phyloP scores from a whole-genome alignment of 2,113 vertebrate genomes.

The Phoenicopterus ruber region DNA sequence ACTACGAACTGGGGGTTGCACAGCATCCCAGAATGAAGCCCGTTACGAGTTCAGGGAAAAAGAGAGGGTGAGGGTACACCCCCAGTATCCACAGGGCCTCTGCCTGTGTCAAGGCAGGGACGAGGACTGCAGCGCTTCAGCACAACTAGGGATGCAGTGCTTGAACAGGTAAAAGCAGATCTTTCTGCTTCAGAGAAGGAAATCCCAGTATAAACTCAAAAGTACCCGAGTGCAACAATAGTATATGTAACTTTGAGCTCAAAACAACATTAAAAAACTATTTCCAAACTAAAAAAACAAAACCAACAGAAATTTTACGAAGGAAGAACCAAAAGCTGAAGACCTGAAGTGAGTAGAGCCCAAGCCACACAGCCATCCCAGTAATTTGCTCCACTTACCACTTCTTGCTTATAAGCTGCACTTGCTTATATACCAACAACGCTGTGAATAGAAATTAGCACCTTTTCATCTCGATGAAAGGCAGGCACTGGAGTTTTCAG shows the following conservation, averaged over 20 bases:
- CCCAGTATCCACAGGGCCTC: not conserved
- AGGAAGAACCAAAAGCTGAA: not conserved
- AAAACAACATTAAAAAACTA: not conserved
- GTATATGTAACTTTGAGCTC: not conserved
- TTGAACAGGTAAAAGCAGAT: not conserved
- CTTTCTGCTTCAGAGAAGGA: not conserved
- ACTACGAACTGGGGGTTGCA: not conserved
- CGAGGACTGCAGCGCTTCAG: not conserved
- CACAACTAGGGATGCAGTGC: not conserved
- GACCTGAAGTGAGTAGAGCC: not conserved
- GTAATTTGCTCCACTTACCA: not conserved
- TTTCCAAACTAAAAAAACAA: not conserved
- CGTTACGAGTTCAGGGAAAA: not conserved
- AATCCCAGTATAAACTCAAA: not conserved
- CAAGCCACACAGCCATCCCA: not conserved
- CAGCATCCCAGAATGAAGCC: not conserved
- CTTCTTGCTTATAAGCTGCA: not conserved
- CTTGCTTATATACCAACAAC: not conserved
- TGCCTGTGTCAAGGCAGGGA: not conserved
- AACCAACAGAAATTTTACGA: not conserved
- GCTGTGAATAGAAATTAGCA: not conserved
- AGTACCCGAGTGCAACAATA: rapidly evolving
- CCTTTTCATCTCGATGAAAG: not conserved
- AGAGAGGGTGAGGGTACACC: not conserved
- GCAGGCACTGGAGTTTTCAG: not conserved